These are phyloP conservation scores for Babylonia areolata DNA, from an alignment of 1,140 invertebrate species.

Conservation along the genomic window DNA sequence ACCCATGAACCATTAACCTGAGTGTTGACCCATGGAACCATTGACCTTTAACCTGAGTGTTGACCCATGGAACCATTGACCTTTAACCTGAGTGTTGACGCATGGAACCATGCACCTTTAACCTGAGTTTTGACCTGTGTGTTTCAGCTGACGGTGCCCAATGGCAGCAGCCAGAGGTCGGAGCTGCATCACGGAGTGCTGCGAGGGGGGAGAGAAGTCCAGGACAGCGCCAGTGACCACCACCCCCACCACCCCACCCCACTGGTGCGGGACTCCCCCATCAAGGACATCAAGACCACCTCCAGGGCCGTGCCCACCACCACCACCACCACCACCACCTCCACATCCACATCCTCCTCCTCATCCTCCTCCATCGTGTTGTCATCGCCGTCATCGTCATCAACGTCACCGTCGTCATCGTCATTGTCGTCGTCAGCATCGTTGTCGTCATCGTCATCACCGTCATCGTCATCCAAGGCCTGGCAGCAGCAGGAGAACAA, in stretches of 20 bases:
- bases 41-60: too few relatives aligned
- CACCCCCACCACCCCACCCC: not conserved
- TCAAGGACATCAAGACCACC: slow-evolving; percentile 22
- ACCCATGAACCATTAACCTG: too few relatives aligned
- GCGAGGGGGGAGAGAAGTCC: not conserved
- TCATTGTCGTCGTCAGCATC: too few relatives aligned
- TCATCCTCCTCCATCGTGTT: not conserved
- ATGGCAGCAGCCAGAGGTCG: slow-evolving; percentile 18
- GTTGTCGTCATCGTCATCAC: too few relatives aligned
- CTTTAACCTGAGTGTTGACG: too few relatives aligned
- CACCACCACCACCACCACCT: not conserved
- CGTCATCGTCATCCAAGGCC: not conserved
- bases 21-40: too few relatives aligned
- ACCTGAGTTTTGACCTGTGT: too few relatives aligned
- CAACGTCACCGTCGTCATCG: too few relatives aligned
- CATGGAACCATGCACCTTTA: too few relatives aligned
- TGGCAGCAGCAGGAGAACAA: slow-evolving; percentile 26
- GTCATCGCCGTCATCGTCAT: slow-evolving; percentile 16
- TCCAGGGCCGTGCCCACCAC: not conserved
- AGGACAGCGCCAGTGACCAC: not conserved
- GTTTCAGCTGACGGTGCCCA: slow-evolving; percentile 33
- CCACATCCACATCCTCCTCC: not conserved
- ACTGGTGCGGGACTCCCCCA: not conserved
- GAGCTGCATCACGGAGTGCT: slow-evolving; percentile 25
- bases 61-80: too few relatives aligned